Conservation (phyloP, 2,113 vertebrate species). For the Calypte anna region DNA sequence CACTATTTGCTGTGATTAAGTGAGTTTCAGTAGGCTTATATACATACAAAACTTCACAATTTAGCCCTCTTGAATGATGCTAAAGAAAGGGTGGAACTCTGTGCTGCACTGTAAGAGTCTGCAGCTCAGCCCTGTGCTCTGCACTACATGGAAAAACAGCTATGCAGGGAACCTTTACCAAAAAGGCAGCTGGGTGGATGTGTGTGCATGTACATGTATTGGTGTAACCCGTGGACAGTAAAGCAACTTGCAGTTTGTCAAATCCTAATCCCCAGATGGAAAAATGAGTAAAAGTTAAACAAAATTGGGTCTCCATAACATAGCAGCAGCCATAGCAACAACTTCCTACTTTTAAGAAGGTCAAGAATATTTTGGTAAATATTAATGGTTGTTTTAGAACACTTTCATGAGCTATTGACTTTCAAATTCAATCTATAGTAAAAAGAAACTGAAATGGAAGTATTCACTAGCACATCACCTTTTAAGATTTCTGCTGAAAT, state of each 20-base stretch:
- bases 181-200: background rate
- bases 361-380: background rate
- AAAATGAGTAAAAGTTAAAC: background rate
- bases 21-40: background rate
- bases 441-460: background rate
- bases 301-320: background rate
- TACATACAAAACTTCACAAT: background rate
- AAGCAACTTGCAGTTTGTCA: background rate
- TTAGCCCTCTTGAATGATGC: background rate
- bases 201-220: fast-evolving
- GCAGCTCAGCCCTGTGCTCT: background rate
- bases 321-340: background rate
- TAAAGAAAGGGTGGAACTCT: background rate
- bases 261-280: background rate
- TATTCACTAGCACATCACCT: background rate
- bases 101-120: background rate
- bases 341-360: background rate
- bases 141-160: background rate
- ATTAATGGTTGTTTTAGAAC: background rate
- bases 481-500: background rate
- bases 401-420: background rate
- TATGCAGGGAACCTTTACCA: background rate
- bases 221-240: background rate
- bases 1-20: background rate
- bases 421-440: background rate